Evolutionary conservation across 2,888 invertebrate species (phyloP).

Genomic region (Drosophila meridiana): DNA sequence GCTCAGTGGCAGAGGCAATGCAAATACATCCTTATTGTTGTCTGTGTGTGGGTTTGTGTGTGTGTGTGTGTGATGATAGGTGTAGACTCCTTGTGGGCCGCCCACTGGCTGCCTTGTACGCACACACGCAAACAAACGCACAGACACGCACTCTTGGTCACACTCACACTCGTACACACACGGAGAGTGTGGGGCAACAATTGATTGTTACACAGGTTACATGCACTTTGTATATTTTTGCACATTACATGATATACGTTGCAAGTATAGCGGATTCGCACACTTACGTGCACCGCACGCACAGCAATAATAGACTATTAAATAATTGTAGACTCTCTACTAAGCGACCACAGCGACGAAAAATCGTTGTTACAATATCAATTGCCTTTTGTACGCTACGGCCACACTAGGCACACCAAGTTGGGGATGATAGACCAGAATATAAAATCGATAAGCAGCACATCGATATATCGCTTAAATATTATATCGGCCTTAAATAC

Average conservation of each 20-base stretch:
- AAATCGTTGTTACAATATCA: constrained; percentile 72
- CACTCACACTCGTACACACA: constrained; percentile 37
- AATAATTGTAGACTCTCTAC: constrained; percentile 36
- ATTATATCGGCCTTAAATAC: constrained; percentile 2
- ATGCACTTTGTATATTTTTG: constrained; percentile 42
- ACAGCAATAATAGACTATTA: constrained; percentile 31
- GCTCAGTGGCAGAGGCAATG: constrained; percentile 29
- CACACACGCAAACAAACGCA: constrained; percentile 48
- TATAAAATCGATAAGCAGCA: constrained; percentile 16
- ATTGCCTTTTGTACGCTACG: constrained; percentile 53
- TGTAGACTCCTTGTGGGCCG: constrained; percentile 52
- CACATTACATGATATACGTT: constrained; percentile 57
- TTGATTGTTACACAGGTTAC: constrained; percentile 56
- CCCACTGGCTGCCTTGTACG: constrained; percentile 56
- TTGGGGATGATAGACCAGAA: constrained; percentile 50
- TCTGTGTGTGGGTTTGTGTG: constrained; percentile 12
- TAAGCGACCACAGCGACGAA: constrained; percentile 56
- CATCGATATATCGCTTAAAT: constrained; percentile 24
- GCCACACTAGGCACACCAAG: constrained; percentile 44
- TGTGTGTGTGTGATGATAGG: constrained; percentile 20
- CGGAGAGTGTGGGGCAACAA: constrained; percentile 52
- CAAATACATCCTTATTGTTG: constrained; percentile 53
- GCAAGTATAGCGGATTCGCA: constrained; percentile 39
- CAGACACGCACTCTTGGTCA: constrained; percentile 56
- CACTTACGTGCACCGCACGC: constrained; percentile 58